These are phyloP conservation scores for Julus scanicus DNA, from an alignment of 2,888 invertebrate genomes.

Conservation along the genomic window DNA sequence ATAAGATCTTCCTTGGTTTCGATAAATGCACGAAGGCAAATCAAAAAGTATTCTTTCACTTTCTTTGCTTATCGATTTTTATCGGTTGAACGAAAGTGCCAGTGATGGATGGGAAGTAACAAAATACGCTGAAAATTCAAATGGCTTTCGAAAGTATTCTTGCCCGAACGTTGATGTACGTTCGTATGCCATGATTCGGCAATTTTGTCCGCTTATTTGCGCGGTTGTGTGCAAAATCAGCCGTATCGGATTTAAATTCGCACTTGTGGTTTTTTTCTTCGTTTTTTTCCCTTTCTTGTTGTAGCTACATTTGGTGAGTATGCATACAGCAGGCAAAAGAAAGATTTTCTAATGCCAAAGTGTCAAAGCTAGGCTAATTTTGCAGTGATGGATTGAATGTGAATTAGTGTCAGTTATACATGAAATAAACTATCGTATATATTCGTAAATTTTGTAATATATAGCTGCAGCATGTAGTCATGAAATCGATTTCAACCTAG, in stretches of 20 bases:
- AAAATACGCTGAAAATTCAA: background rate
- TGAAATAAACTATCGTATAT: background rate
- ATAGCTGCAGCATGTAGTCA: no score
- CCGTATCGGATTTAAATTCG: conserved; percentile 21
- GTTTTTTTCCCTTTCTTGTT: background rate
- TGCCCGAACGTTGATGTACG: background rate
- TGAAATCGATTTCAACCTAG: no score
- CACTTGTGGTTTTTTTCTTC: background rate
- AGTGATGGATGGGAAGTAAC: background rate
- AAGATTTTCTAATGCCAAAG: background rate
- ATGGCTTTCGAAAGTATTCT: background rate
- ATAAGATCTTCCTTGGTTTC: background rate
- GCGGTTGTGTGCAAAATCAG: background rate
- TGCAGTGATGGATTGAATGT: background rate
- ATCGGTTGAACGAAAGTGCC: background rate
- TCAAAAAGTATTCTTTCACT: background rate
- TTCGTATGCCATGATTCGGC: conserved; percentile 18
- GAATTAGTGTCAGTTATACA: background rate
- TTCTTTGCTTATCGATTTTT: conserved; percentile 1
- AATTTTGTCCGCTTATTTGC: conserved; percentile 27
- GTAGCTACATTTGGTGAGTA: background rate
- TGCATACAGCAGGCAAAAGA: background rate
- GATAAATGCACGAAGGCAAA: background rate
- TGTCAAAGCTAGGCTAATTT: background rate
- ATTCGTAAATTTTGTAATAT: no score